These are phyloP conservation scores for Platyura marginata DNA, from an alignment of 1,140 invertebrate genomes.

Conservation along the genomic window DNA sequence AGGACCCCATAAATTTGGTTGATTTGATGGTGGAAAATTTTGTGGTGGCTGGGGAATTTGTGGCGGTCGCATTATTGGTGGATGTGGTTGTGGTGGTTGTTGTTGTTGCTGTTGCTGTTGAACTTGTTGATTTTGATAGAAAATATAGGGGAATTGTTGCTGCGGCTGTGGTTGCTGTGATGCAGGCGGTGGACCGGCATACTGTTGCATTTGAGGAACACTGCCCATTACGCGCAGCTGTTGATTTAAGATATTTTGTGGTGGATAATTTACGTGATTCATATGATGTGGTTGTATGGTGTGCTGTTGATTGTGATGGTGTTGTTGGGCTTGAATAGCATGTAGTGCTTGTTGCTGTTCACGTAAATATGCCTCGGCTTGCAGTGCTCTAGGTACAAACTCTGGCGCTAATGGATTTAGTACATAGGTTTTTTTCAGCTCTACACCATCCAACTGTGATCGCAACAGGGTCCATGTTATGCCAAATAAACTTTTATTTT, in stretches of 20 bases:
- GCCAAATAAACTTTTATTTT: constrained; percentile 57
- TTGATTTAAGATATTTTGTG: background rate
- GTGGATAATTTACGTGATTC: constrained; percentile 3
- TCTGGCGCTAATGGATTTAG: constrained; percentile 69
- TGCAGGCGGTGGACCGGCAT: background rate
- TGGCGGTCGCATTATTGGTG: background rate
- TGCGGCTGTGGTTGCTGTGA: background rate
- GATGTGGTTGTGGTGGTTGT: background rate
- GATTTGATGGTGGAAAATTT: constrained; percentile 4
- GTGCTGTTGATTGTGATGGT: constrained; percentile 4
- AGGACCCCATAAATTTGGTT: background rate
- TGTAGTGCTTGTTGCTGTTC: constrained; percentile 7
- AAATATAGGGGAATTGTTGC: constrained; percentile 7
- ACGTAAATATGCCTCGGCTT: constrained; percentile 25
- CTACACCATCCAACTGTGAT: constrained; percentile 48
- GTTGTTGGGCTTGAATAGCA: constrained; percentile 4
- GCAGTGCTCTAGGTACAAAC: constrained; percentile 46
- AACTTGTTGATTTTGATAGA: constrained; percentile 7
- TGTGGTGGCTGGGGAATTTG: constrained; percentile 3
- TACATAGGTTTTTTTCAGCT: constrained; percentile 52
- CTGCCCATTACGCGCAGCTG: background rate
- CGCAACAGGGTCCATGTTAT: constrained; percentile 48
- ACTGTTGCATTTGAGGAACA: background rate
- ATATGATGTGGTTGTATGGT: constrained; percentile 4
- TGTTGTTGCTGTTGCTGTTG: constrained; percentile 6